phyloP scores from a whole-genome alignment of 2,888 invertebrate genomes.

The Ceriagrion tenellum region DNA sequence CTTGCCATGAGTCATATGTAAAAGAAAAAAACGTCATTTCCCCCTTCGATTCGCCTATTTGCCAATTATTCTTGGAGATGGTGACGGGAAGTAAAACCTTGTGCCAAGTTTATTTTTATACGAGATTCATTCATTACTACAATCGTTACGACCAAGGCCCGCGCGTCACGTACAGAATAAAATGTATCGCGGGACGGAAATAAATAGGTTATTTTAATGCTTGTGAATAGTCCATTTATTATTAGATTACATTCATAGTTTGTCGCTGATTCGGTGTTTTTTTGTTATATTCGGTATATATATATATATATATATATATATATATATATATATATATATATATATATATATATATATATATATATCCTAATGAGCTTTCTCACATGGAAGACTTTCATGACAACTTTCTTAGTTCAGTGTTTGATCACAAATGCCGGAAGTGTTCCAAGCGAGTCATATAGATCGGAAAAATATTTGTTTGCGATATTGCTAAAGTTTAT shows the following conservation, averaged over 20 bases:
- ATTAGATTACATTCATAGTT: not conserved
- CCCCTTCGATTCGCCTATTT: not conserved
- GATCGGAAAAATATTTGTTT: too few species aligned
- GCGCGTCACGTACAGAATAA: not conserved
- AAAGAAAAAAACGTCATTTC: not conserved
- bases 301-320: too few species aligned
- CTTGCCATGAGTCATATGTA: not conserved
- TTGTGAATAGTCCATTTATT: not conserved
- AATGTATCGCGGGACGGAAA: not conserved
- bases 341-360: too few species aligned
- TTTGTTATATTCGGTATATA: too few species aligned
- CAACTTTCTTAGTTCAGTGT: too few species aligned
- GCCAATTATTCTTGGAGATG: not conserved
- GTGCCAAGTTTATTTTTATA: not conserved
- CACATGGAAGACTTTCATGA: too few species aligned
- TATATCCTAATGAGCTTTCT: too few species aligned
- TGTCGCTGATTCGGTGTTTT: not conserved
- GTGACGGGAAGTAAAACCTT: not conserved
- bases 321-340: too few species aligned
- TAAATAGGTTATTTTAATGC: not conserved
- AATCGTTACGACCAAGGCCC: not conserved
- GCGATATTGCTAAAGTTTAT: too few species aligned
- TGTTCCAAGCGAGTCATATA: too few species aligned
- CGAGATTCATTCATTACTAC: slow-evolving; percentile 1
- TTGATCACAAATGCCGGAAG: too few species aligned